A percentile compares a stretch with the other conserved stretches of the same genome.
These are phyloP conservation scores for Puffinus mauretanicus DNA, from an alignment of 2,113 vertebrate genomes.

Conservation along the genomic window DNA sequence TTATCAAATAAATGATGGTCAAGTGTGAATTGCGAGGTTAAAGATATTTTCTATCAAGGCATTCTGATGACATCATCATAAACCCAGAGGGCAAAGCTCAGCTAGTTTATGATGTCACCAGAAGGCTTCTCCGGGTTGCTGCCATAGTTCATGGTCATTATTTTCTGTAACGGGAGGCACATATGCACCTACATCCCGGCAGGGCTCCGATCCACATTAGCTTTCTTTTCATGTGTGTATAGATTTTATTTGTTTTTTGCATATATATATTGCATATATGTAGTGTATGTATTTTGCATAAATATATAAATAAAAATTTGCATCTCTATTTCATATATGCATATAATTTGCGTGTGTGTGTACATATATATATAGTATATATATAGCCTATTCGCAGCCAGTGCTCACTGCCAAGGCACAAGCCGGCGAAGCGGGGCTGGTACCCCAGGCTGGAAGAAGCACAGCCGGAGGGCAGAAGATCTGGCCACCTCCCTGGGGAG, in stretches of 20 bases:
- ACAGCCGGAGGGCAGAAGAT: neutral
- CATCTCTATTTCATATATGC: neutral
- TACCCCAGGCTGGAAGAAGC: neutral
- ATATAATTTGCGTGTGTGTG: neutral
- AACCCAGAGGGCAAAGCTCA: constrained; percentile 47
- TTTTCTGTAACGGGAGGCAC: neutral
- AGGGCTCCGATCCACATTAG: neutral
- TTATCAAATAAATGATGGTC: constrained; percentile 5
- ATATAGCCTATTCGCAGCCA: neutral
- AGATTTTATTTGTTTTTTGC: neutral
- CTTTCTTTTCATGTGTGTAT: neutral
- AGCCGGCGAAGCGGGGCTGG: accelerated
- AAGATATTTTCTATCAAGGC: neutral
- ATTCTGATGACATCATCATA: constrained; percentile 45
- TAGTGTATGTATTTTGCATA: neutral
- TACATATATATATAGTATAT: no score
- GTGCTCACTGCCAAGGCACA: neutral
- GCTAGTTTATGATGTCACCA: constrained; percentile 41
- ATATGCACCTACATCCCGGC: accelerated
- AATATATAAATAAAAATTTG: neutral
- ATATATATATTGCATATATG: neutral
- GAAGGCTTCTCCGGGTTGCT: neutral
- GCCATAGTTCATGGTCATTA: neutral
- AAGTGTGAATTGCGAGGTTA: neutral
- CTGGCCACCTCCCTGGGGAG: neutral